These are phyloP conservation scores for Onychomys arenicola DNA, from an alignment of 2,797 vertebrate species.

Conservation along the genomic window DNA sequence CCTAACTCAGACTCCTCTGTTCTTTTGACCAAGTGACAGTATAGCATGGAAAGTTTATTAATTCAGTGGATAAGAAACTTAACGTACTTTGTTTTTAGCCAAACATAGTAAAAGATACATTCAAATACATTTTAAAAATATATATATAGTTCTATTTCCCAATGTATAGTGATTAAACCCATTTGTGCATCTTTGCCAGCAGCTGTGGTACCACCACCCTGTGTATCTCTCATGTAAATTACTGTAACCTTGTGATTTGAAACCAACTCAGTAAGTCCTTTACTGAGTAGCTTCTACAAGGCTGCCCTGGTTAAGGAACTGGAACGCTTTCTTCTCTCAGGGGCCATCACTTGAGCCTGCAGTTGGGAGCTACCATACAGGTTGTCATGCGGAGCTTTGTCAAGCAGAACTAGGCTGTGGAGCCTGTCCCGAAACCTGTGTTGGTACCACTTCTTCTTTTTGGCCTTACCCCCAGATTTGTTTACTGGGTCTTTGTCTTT, in stretches of 20 bases:
- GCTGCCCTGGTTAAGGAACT: not conserved
- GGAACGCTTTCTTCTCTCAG: not conserved
- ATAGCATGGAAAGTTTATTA: slow-evolving; percentile 28
- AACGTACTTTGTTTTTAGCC: not conserved
- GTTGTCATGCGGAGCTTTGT: not conserved
- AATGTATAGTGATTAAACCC: not conserved
- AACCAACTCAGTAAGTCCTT: not conserved
- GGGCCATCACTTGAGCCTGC: not conserved
- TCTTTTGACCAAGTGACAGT: slow-evolving; percentile 17
- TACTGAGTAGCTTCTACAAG: not conserved
- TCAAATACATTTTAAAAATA: not conserved
- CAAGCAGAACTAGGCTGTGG: not conserved
- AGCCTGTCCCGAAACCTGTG: not conserved
- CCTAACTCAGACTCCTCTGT: not conserved
- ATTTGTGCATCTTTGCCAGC: not conserved
- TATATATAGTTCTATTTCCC: not conserved
- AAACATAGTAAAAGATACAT: slow-evolving; percentile 39
- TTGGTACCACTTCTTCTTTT: not conserved
- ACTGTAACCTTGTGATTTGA: not conserved
- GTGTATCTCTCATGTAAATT: not conserved
- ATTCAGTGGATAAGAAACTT: slow-evolving; percentile 18
- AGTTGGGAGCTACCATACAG: not conserved
- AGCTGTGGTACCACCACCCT: not conserved
- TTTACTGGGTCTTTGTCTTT: not conserved
- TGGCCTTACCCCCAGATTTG: not conserved